Base-by-base conservation (phyloP, 2,113 vertebrate species). In the Sinocyclocheilus anophthalmus region DNA sequence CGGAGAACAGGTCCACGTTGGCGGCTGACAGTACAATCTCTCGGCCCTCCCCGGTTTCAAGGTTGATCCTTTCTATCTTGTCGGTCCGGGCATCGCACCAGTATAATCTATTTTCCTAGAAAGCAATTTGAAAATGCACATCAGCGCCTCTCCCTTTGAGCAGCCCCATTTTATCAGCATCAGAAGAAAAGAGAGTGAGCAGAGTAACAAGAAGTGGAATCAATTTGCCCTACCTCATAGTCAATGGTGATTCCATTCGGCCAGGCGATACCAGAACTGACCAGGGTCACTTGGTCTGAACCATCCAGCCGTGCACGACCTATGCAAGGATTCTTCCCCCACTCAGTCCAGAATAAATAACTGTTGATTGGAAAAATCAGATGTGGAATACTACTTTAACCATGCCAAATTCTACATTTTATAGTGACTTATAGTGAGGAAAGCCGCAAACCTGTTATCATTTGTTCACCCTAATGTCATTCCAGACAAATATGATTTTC, bases 21-120 rank as follows among this genome's bases (percentile, higher is more conserved):
- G 96, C 96, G 90, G 96, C 96, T 93, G 98, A 97, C 96, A 99
- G 95, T 82, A 99, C 96, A 95, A 97, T 96, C 96, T 99, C 97
- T 1, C 97, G 96, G 92, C 92, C 96, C 92, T 97, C 96, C 92
- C 98, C 98, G 83, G 95, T 98, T 93, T 99, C 98, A 96, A 99
- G 97, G 97, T 99, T 97, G 92, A 99, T 97, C 92, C 98, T 97
- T 92, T 99, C 98, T 95, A 99, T 99, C 96, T 98, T 99, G 97
- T 99, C 98, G 11, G 97, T 98, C 88, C 98, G 97, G 88, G 98
- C 97, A 92, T 99, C 98, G 90, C 98, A 99, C 98, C 98, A 99
- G 92, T 99, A 99, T 94, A 99, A 96, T 96, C 96, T 97, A 94
- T 97, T 98, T 96, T 99, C 97, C 98, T 99, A 95, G 89, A 95